Evolutionary conservation across 30 jellyfish, hydroid and myxozoan species (phyloP).

Genomic region (Turritopsis dohrnii): DNA sequence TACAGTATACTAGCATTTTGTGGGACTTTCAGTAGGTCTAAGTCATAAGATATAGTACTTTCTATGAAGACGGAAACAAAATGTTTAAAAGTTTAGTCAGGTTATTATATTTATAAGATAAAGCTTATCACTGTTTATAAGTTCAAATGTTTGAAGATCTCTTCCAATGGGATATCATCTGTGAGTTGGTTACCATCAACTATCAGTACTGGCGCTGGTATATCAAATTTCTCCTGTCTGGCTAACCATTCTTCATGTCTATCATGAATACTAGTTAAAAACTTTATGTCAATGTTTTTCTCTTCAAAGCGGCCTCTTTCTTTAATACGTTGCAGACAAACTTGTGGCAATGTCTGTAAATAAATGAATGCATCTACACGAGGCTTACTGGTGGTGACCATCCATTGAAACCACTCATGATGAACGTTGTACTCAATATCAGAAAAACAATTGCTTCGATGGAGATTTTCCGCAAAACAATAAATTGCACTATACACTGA

Average conservation of each 20-base stretch:
- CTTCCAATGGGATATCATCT: background rate
- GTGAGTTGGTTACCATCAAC: conserved; percentile 1
- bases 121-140: too few species aligned
- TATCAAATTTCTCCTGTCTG: conserved; percentile 28
- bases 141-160: background rate
- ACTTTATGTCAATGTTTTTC: conserved; percentile 23
- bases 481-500: conserved; percentile 81
- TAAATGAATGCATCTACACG: conserved; percentile 57
- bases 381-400: conserved; percentile 38
- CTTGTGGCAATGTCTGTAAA: conserved; percentile 58
- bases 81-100: background rate
- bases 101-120: too few species aligned
- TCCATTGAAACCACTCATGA: conserved; percentile 84
- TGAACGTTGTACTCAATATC: conserved; percentile 52
- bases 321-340: conserved; percentile 51
- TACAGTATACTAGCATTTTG: background rate
- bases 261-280: conserved; percentile 31
- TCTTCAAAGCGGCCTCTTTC: conserved; percentile 73
- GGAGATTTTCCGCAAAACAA: conserved; percentile 74
- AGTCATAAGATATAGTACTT: background rate
- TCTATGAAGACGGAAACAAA: background rate
- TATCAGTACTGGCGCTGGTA: conserved; percentile 87
- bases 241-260: conserved; percentile 86
- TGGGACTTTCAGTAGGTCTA: too few species aligned
- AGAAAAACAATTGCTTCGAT: conserved; percentile 48